Percentiles rank a stretch among this genome's conserved stretches.
Evolutionary conservation across 2,888 invertebrate genomes (phyloP).

Genomic region (Plutella xylostella): DNA sequence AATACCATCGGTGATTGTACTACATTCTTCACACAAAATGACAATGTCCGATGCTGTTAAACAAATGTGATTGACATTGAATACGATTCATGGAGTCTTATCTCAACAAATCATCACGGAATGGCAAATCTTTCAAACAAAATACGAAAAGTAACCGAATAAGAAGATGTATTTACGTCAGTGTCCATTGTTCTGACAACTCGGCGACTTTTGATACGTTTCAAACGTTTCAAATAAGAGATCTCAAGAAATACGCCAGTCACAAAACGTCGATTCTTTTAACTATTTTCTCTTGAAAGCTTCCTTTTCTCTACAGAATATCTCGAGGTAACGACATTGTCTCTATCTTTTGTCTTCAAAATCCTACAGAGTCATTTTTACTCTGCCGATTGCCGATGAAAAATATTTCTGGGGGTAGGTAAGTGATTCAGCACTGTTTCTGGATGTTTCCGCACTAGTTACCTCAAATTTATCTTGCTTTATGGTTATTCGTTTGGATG

Average conservation of each 20-base stretch:
- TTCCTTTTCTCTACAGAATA: slow-evolving; percentile 26
- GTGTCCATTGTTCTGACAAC: slow-evolving; percentile 32
- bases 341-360: slow-evolving; percentile 32
- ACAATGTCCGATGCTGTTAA: no score
- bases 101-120: slow-evolving; percentile 30
- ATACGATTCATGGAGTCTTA: slow-evolving; percentile 35
- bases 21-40: no score
- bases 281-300: slow-evolving; percentile 26
- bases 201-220: slow-evolving; percentile 37
- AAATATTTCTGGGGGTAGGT: slow-evolving; percentile 28
- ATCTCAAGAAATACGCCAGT: slow-evolving; percentile 29
- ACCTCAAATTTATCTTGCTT: slow-evolving; percentile 37
- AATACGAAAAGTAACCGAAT: slow-evolving; percentile 18
- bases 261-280: slow-evolving; percentile 27
- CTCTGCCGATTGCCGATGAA: slow-evolving; percentile 23
- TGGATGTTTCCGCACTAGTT: slow-evolving; percentile 41
- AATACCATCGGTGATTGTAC: no score
- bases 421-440: slow-evolving; percentile 40
- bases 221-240: slow-evolving; percentile 27
- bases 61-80: slow-evolving; percentile 28
- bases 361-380: slow-evolving; percentile 29
- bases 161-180: slow-evolving; percentile 28
- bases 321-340: slow-evolving; percentile 28
- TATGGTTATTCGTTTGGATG: slow-evolving; percentile 41
- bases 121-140: slow-evolving; percentile 30